Percentiles rank a stretch among this genome's conserved stretches.
phyloP scores from a whole-genome alignment of 2,797 vertebrate species.

The Leptodactylus fallax region DNA sequence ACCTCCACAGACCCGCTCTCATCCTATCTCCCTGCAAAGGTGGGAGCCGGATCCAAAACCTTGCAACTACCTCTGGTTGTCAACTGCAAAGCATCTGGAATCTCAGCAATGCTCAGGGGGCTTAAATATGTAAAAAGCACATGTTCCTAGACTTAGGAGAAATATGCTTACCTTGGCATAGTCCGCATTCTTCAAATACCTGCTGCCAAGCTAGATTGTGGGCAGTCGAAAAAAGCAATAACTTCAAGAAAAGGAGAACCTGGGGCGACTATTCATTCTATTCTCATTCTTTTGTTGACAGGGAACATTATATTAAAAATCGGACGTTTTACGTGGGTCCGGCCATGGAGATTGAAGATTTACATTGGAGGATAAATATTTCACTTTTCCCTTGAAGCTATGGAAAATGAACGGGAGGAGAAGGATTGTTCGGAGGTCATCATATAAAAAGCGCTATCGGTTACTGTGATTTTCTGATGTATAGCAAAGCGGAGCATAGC shows the following conservation, averaged over 20 bases:
- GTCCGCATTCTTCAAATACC: slow-evolving; percentile 50
- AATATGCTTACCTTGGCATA: slow-evolving; percentile 61
- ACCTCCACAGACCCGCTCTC: slow-evolving; percentile 29
- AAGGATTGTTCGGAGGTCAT: not conserved
- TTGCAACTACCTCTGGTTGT: slow-evolving; percentile 34
- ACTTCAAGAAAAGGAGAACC: slow-evolving; percentile 51
- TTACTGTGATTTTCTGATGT: not conserved
- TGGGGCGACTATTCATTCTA: slow-evolving; percentile 39
- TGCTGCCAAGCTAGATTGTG: slow-evolving; percentile 58
- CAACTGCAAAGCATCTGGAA: slow-evolving; percentile 47
- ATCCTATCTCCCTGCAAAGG: slow-evolving; percentile 25
- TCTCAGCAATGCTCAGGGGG: slow-evolving; percentile 55
- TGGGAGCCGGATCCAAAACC: slow-evolving; percentile 52
- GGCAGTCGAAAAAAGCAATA: slow-evolving; percentile 55
- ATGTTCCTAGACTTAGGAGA: slow-evolving; percentile 51
- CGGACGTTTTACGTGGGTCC: slow-evolving; percentile 29
- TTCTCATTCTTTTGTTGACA: slow-evolving; percentile 56
- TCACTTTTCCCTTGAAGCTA: not conserved
- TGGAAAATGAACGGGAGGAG: not conserved
- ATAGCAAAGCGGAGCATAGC: not conserved
- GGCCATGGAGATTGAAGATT: slow-evolving; percentile 29
- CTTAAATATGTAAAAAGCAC: slow-evolving; percentile 49
- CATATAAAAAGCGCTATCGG: not conserved
- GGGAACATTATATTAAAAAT: slow-evolving; percentile 53
- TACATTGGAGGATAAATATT: slow-evolving; percentile 44